Evolutionary conservation across 1,140 invertebrate species (phyloP), one percentile per base, ranked within the genome.

Genomic region (Habropoda laboriosa): DNA sequence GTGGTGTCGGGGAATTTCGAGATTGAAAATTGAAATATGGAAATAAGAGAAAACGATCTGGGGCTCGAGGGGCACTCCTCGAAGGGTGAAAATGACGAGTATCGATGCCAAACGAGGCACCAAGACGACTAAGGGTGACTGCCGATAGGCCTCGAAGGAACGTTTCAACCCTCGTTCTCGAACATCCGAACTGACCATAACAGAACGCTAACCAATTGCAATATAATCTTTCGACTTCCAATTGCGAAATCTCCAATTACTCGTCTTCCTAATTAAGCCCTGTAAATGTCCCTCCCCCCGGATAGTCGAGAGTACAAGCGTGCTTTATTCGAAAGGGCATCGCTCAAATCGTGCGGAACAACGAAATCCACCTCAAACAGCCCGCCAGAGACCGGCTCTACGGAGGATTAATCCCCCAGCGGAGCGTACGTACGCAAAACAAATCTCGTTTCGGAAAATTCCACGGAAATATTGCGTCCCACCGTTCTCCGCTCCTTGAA

Each of bases 21-120:
- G 82, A 88, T 86, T 85, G 90, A 91, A 89, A 89, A 82, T 87
- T 89, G 88, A 88, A 89, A 89, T 91, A 86, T 86, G 78, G 87
- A 87, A 87, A 86, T 88, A 87, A 89, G 81, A 83, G 83, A 74
- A 88, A 88, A 88, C 87, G 85, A 89, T 83, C 73, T 57, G 35
- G 35, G 13, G 30, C 18, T 10, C 16, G 40, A 30, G 8, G 60
- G 3, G 1, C 35, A 6, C n/a, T 32, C 35, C 42, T 16, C 42
- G 60, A 6, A 2, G 30, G 2, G 64, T 21, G 64, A 58, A 30
- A 51, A 77, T 49, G 75, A 70, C 51, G 74, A 68, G 74, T 68
- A 77, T 77, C 74, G 74, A 58, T 67, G 51, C 24, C 64, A 67
- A 76, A 76, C 38, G 42, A 66, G 49, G 27, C n/a, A n/a, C 6